Percentiles rank a stretch among this genome's conserved stretches.
These are phyloP conservation scores for Xiphophorus couchianus DNA, from an alignment of 2,113 vertebrate species.

Conservation along the genomic window DNA sequence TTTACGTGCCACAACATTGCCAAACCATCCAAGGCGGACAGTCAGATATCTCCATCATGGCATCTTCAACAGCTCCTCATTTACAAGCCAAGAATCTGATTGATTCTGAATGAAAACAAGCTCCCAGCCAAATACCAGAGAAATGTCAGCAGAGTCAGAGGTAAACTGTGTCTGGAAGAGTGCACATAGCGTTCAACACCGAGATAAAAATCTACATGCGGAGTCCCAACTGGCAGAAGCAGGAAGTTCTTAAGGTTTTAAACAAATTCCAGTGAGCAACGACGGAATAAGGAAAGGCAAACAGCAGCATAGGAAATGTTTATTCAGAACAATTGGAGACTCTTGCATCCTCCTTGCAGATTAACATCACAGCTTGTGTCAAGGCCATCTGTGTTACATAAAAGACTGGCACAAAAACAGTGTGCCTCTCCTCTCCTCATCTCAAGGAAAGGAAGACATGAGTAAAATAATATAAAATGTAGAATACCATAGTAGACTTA, in stretches of 20 bases:
- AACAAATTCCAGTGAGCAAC: slow-evolving; percentile 25
- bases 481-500: slow-evolving; percentile 52
- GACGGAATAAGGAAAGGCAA: slow-evolving; percentile 25
- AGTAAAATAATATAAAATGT: slow-evolving; percentile 16
- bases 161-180: slow-evolving; percentile 22
- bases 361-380: slow-evolving; percentile 58
- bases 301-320: slow-evolving; percentile 38
- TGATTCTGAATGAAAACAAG: slow-evolving; percentile 57
- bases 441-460: slow-evolving; percentile 44
- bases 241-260: slow-evolving; percentile 43
- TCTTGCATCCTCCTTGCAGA: slow-evolving; percentile 52
- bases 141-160: slow-evolving; percentile 43
- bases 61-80: slow-evolving; percentile 25
- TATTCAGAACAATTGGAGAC: slow-evolving; percentile 38
- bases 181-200: slow-evolving; percentile 11
- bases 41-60: slow-evolving; percentile 20
- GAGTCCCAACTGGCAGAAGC: slow-evolving; percentile 41
- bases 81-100: slow-evolving; percentile 46
- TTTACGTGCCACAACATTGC: slow-evolving; percentile 19
- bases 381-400: slow-evolving; percentile 69
- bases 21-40: slow-evolving; percentile 21
- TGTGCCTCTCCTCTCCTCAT: no score
- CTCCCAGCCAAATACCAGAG: slow-evolving; percentile 56
- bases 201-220: slow-evolving; percentile 35
- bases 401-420: slow-evolving; percentile 49